Base-by-base conservation (phyloP, 2,113 vertebrate species). In the Gallinago paraguaiae region DNA sequence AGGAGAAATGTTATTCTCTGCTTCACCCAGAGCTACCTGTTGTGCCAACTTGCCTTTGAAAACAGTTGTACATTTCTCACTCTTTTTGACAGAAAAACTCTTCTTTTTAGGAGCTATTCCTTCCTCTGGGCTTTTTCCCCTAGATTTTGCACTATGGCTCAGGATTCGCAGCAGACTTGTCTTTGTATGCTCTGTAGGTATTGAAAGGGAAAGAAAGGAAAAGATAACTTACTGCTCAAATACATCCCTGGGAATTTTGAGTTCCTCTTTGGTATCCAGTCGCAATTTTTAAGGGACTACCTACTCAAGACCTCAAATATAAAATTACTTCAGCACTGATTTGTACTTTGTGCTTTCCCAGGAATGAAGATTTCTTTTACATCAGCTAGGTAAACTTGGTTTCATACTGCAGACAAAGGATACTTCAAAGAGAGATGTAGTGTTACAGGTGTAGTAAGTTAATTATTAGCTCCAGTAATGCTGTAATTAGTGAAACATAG, bases 101-200 rank as follows among this genome's bases (percentile, higher is more conserved):
- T 75, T 95, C 63, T 92, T 94, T 91, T 94, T 96, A 24, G 90
- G 74, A 59, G 95, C 93, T 81, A 35, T 11, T 83, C 90, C 90
- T 63, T 91, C 75, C 64, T 96, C 86, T 82, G 70, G 48, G 51
- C 57, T 80, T 80, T 84, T 64, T 72, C 94, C 93, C 68, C 68
- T 71, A 43, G 89, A 46, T 72, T 92, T 96, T 64, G 74, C 54
- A 39, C 43, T 56, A 19, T 65, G 83, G 45, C 77, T 95, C 71
- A 93, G 92, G 41, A 95, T 97, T 85, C 96, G 94, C 50, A 98
- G 97, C 65, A 98, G 92, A 77, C 98, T 98, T 3, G 97, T 97
- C 85, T 89, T 98, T 63, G 97, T 98, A 76, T 97, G 97, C 68
- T 97, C 98, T 99, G 92, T 50, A 80, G 86, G 51, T 72, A n/a